phyloP scores from a whole-genome alignment of 2,113 vertebrate species.

The Dromaius novaehollandiae region DNA sequence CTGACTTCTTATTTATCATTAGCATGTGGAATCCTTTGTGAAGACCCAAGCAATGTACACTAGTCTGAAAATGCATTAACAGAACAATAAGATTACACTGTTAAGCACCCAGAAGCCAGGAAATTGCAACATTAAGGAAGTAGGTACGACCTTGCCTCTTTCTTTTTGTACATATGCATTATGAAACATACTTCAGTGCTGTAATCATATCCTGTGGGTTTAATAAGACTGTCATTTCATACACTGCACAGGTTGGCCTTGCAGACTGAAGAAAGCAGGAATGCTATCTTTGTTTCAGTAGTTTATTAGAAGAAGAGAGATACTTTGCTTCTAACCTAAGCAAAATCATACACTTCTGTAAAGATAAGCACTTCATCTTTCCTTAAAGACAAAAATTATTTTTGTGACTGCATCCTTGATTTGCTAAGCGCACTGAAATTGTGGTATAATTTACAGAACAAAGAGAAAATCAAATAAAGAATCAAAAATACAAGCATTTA shows the following conservation, averaged over 20 bases:
- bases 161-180: background rate
- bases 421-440: background rate
- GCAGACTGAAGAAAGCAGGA: background rate
- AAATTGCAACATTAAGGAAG: background rate
- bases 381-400: background rate
- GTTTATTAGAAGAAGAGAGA: background rate
- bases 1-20: background rate
- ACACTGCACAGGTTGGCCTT: background rate
- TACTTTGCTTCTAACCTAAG: background rate
- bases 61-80: background rate
- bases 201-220: background rate
- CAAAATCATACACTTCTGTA: background rate
- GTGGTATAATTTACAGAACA: background rate
- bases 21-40: background rate
- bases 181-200: background rate
- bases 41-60: background rate
- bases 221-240: background rate
- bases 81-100: background rate
- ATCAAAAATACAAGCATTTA: background rate
- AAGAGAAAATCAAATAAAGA: background rate
- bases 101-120: background rate
- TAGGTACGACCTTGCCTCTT: background rate
- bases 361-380: fast-evolving
- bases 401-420: background rate
- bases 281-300: background rate